Evolutionary conservation across 2,113 vertebrate species (phyloP), one percentile per base, ranked within the genome.

Genomic region (Lycaon pictus): DNA sequence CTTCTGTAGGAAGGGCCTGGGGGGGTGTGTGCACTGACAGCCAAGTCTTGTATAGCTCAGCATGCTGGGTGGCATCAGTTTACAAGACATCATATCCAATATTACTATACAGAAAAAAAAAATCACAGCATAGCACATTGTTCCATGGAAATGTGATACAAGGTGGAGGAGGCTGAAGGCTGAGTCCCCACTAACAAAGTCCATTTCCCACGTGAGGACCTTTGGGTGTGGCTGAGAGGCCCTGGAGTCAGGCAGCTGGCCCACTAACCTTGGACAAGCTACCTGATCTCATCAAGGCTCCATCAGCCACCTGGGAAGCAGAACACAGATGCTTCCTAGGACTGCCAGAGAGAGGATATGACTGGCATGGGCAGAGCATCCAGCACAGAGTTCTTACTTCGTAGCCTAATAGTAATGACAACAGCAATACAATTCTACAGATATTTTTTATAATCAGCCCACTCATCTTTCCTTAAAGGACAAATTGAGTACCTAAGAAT

Each of bases 271-370:
- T 32, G 84, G 29, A 86, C 29, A 48, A 67, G 60, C 48, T n/a
- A 2, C 19, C 27, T 10, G 60, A 48, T 51, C 51, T 69, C 11
- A 81, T 5, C 2, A 12, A 67, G 63, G 82, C 19, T 48, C 65
- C 8, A 1, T 4, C 12, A 8, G 11, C 48, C 22, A 8, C 0
- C 13, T 3, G 17, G 71, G 83, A 13, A 37, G 56, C 80, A 20
- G 55, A 23, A 11, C 1, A 22, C 0, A 27, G 17, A 29, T 0
- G 22, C 32, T 55, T 17, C 6, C 2, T 0, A 0, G n/a, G 35
- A 15, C 0, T 4, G 19, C 25, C 8, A 1, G 0, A 1, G 67
- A 55, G 27, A 27, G 43, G 1, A 25, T n/a, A 23, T 1, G n/a
- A 3, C 3, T 6, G 5, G 20, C 27, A 10, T 4, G 0, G 0